A percentile compares a stretch with the other conserved stretches of the same genome.
phyloP scores from a whole-genome alignment of 2,113 vertebrate species.

The Sinocyclocheilus anshuiensis region DNA sequence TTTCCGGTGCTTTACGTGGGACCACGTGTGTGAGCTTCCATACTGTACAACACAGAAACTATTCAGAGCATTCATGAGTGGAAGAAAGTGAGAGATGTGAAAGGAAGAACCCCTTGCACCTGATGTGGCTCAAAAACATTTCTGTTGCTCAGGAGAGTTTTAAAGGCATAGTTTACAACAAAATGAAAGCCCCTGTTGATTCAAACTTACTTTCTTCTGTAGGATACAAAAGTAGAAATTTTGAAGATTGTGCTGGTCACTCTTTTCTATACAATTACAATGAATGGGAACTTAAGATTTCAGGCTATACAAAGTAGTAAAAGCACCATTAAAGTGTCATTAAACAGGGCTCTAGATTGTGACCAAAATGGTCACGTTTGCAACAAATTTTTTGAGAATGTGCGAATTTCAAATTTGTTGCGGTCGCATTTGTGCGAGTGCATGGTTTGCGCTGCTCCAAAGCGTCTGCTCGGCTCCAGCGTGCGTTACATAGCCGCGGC shows the following conservation, averaged over 20 bases:
- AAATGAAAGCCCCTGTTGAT: background rate
- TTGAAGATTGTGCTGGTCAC: background rate
- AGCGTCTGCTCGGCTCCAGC: too few relatives aligned
- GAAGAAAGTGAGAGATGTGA: conserved; percentile 32
- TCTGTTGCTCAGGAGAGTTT: background rate
- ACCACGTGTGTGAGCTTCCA: background rate
- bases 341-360: background rate
- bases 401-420: too few relatives aligned
- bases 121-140: background rate
- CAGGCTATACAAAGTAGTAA: background rate
- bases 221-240: background rate
- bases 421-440: too few relatives aligned
- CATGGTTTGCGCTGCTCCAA: too few relatives aligned
- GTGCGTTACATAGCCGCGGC: too few relatives aligned
- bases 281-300: background rate
- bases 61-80: background rate
- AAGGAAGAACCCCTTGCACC: conserved; percentile 8
- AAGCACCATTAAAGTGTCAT: background rate
- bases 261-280: background rate
- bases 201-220: background rate
- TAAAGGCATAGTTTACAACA: background rate
- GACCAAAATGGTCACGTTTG: too few relatives aligned
- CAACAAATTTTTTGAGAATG: too few relatives aligned
- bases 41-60: conserved; percentile 24
- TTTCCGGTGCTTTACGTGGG: conserved; percentile 17